Conservation (phyloP, 1,140 invertebrate genomes). For the Idris sp. region DNA sequence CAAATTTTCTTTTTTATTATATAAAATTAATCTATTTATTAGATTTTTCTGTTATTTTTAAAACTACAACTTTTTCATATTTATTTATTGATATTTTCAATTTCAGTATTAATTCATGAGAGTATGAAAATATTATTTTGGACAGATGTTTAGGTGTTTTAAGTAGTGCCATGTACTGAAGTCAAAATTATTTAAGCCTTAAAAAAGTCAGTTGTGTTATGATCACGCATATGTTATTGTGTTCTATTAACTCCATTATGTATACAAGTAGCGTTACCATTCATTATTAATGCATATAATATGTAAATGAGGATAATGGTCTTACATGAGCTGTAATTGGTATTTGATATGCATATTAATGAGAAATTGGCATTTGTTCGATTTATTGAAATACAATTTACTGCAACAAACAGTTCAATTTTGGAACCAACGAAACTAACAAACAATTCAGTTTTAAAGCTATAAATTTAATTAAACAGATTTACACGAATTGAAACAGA, state of each 20-base stretch:
- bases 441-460: too few relatives aligned
- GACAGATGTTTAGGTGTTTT: constrained; percentile 1
- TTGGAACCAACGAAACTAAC: too few relatives aligned
- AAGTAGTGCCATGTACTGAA: background rate
- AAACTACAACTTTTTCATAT: too few relatives aligned
- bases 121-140: too few relatives aligned
- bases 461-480: too few relatives aligned
- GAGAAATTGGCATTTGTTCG: background rate
- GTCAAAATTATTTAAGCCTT: constrained; percentile 27
- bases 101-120: too few relatives aligned
- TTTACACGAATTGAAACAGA: too few relatives aligned
- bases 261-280: constrained; percentile 16
- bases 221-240: constrained; percentile 21
- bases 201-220: constrained; percentile 26
- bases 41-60: too few relatives aligned
- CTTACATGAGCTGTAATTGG: constrained; percentile 21
- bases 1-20: too few relatives aligned
- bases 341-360: constrained; percentile 18
- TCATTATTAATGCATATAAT: constrained; percentile 40
- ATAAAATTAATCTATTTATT: too few relatives aligned
- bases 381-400: constrained; percentile 1
- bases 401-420: background rate
- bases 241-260: constrained; percentile 14
- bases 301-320: constrained; percentile 31
- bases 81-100: too few relatives aligned